Percentiles rank a stretch among this genome's conserved stretches.
Evolutionary conservation across 2,888 invertebrate genomes (phyloP).

Genomic region (Hypsopygia costalis): DNA sequence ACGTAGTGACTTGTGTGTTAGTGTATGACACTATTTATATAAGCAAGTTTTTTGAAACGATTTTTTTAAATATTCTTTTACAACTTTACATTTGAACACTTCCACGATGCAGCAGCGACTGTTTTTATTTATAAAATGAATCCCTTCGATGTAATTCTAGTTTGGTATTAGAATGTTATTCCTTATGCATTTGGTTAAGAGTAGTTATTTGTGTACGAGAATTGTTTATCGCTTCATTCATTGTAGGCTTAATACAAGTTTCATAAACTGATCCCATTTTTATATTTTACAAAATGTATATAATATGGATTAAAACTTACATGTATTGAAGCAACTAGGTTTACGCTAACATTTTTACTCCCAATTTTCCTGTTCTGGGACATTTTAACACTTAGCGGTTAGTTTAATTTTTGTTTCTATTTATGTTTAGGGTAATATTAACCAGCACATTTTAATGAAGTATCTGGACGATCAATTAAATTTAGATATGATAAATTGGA

Average conservation of each 20-base stretch:
- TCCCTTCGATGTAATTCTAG: conserved; percentile 29
- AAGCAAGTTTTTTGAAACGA: too few relatives aligned
- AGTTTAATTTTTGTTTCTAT: conserved; percentile 52
- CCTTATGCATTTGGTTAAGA: conserved; percentile 46
- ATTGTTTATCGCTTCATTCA: conserved; percentile 38
- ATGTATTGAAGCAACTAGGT: conserved; percentile 24
- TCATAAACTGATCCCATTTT: conserved; percentile 18
- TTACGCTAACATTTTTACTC: conserved; percentile 16
- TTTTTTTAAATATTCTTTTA: too few relatives aligned
- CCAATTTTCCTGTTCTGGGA: conserved; percentile 28
- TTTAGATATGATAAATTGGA: conserved; percentile 31
- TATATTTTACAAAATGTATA: conserved; percentile 50
- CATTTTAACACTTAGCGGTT: conserved; percentile 49
- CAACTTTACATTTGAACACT: not conserved
- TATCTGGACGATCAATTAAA: conserved; percentile 32
- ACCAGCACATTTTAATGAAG: conserved; percentile 49
- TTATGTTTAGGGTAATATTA: conserved; percentile 60
- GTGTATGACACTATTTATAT: too few relatives aligned
- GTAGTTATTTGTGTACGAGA: conserved; percentile 39
- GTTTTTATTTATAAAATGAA: conserved; percentile 29
- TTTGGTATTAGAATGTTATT: conserved; percentile 31
- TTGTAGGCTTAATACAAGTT: conserved; percentile 1
- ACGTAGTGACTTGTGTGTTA: too few relatives aligned
- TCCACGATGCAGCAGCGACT: not conserved
- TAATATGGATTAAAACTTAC: conserved; percentile 25